Percentiles rank a stretch among this genome's conserved stretches.
Evolutionary conservation across 2,113 vertebrate genomes (phyloP).

Genomic region (Nesoenas mayeri): DNA sequence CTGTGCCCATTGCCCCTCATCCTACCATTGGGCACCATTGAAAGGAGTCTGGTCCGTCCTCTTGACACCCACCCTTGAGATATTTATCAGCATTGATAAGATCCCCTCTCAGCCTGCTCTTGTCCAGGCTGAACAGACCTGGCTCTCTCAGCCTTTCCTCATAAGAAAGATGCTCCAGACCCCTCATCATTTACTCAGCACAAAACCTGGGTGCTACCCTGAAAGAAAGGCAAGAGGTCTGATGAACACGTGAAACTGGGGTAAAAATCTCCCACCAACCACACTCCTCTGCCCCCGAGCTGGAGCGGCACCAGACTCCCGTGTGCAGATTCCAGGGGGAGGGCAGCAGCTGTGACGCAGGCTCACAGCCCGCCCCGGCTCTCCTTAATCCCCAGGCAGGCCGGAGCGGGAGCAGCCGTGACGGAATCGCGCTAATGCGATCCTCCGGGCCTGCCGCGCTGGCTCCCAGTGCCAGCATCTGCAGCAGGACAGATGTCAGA

Average conservation of each 20-base stretch:
- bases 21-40: too few species aligned
- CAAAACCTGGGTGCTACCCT: background rate
- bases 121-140: too few species aligned
- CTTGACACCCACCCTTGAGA: too few species aligned
- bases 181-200: background rate
- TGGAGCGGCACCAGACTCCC: background rate
- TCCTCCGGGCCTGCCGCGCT: background rate
- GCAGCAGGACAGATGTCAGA: slow-evolving; percentile 43
- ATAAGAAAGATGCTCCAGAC: too few species aligned
- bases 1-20: too few species aligned
- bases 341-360: background rate
- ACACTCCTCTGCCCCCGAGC: background rate
- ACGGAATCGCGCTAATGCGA: background rate
- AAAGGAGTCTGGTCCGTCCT: too few species aligned
- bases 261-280: background rate
- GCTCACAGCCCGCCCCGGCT: background rate
- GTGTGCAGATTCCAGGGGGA: background rate
- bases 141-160: too few species aligned
- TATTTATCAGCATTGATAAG: too few species aligned
- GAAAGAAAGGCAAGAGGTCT: background rate
- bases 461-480: background rate
- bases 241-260: background rate
- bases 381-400: slow-evolving; percentile 12
- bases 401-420: background rate
- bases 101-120: too few species aligned